Percentiles rank a stretch among this genome's conserved stretches.
Conservation (phyloP, 2,888 invertebrate genomes). For the Euphydryas editha region DNA sequence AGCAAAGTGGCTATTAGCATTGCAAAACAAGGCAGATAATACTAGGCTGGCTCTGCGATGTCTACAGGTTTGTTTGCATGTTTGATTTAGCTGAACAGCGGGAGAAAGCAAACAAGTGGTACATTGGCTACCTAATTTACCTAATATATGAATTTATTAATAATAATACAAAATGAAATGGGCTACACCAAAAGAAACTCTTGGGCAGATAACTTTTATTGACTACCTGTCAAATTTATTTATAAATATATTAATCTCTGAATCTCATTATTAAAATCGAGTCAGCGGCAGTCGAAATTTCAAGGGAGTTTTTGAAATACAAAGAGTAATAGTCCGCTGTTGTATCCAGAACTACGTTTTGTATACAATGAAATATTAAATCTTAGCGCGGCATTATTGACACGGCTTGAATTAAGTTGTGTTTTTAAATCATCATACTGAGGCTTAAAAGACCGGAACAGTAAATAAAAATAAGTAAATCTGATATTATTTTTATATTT, state of each 20-base stretch:
- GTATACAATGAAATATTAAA: not conserved
- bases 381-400: no score
- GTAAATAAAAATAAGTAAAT: no score
- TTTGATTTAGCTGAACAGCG: conserved; percentile 15
- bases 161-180: not conserved
- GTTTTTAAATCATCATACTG: no score
- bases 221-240: no score
- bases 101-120: conserved; percentile 16
- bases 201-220: not conserved
- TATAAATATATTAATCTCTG: no score
- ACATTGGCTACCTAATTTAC: not conserved
- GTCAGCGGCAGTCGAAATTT: not conserved
- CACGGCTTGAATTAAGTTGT: no score
- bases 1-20: conserved; percentile 35
- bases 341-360: not conserved
- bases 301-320: not conserved
- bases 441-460: no score
- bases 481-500: no score
- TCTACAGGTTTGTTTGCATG: conserved; percentile 29
- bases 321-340: not conserved
- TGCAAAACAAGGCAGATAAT: conserved; percentile 30
- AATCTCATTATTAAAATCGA: not conserved
- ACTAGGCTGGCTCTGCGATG: conserved; percentile 10
- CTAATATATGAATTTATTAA: not conserved
- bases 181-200: not conserved